Percentiles rank a stretch among this genome's conserved stretches.
Conservation (phyloP, 2,113 vertebrate species). For the Cercocebus atys region DNA sequence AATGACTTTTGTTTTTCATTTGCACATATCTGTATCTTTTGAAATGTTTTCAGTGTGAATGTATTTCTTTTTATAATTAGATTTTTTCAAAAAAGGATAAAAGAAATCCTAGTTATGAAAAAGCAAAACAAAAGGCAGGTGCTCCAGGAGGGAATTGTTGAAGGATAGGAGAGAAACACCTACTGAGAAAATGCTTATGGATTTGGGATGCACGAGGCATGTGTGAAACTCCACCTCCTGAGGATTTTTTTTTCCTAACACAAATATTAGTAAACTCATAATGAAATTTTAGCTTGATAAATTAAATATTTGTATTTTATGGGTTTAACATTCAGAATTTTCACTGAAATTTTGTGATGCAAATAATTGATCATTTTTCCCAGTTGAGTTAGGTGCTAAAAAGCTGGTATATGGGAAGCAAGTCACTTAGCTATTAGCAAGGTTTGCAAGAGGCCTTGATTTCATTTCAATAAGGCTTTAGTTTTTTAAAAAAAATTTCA, state of each 20-base stretch:
- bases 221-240: background rate
- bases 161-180: background rate
- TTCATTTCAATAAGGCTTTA: background rate
- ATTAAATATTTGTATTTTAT: conserved; percentile 2
- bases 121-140: background rate
- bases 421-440: background rate
- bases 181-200: background rate
- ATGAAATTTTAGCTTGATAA: background rate
- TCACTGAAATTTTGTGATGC: background rate
- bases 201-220: background rate
- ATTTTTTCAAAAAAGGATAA: background rate
- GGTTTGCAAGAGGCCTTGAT: background rate
- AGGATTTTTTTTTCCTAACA: background rate
- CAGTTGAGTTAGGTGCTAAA: background rate
- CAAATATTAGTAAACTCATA: background rate
- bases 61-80: conserved; percentile 16
- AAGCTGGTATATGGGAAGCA: background rate
- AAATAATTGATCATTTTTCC: conserved; percentile 30
- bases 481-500: background rate
- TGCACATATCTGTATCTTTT: background rate
- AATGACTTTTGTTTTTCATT: background rate
- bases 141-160: background rate
- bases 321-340: background rate
- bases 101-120: background rate
- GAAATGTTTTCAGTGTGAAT: background rate